Evolutionary conservation across 1,140 invertebrate genomes (phyloP), one percentile per base, ranked within the genome.

Genomic region (Magallana angulata): DNA sequence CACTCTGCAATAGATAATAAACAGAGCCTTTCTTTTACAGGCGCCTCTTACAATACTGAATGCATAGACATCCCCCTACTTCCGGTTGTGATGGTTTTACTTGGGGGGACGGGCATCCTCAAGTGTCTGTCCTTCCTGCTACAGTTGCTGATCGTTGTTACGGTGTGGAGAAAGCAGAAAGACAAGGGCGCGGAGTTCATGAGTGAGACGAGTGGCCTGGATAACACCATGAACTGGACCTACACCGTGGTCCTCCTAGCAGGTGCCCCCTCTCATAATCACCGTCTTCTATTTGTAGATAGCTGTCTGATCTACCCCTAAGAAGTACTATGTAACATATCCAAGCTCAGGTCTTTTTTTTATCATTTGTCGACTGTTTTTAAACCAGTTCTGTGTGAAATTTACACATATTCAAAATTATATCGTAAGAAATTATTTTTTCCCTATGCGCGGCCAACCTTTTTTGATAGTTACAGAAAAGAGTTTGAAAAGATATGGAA

Each of bases 41-140:
- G 86, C 14, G 57, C 82, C 56, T 57, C 48, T 12, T 60, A 76
- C 68, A 71, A 81, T 9, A 16, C 7, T 0, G 82, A 87, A 7
- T 87, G 86, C 16, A 8, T 0, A 8, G 14, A 59, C n/a, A 87
- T 83, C 12, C 87, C 82, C 76, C 16, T 88, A 36, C 14, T 88
- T 12, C 87, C 87, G 0, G 87, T 88, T 48, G 57, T 56, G 7
- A 48, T 88, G 83, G 87, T 88, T 11, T 4, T 88, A 14, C 12
- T 88, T 7, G 87, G 87, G 9, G 57, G 87, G 24, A 83, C 64
- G 6, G 87, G 87, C 1, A 60, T 85, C 0, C 16, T 88, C 5
- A 88, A 88, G 24, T 88, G 62, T 56, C 57, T 88, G 24, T 88
- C 87, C 8, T 88, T 84, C 36, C 57, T 88, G 2, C 58, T 88